Evolutionary conservation across 2,888 invertebrate species (phyloP).

Genomic region (Cephus runcator): DNA sequence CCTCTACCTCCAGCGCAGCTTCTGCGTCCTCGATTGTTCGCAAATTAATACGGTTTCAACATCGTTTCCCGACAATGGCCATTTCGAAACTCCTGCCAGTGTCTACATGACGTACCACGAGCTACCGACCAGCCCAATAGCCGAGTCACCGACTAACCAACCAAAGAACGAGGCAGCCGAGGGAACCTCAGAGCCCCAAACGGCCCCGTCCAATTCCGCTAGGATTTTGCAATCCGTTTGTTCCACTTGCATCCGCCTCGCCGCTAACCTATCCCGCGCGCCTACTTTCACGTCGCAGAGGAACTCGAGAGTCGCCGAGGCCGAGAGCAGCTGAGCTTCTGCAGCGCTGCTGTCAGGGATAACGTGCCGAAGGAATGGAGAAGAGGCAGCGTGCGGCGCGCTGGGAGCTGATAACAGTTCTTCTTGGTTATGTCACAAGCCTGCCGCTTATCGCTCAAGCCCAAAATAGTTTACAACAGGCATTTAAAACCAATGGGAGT

Average conservation of each 20-base stretch:
- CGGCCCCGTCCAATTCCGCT: constrained; percentile 38
- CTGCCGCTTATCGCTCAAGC: not conserved
- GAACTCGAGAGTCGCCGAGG: constrained; percentile 20
- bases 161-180: no score
- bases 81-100: constrained; percentile 45
- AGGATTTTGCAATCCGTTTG: constrained; percentile 53
- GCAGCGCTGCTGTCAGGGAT: not conserved
- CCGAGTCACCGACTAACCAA: not conserved
- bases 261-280: constrained; percentile 27
- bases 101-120: not conserved
- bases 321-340: not conserved
- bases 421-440: not conserved
- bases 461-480: not conserved
- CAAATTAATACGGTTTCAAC: constrained; percentile 49
- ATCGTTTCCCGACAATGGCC: constrained; percentile 48
- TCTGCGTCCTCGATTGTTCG: constrained; percentile 25
- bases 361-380: not conserved
- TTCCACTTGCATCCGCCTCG: constrained; percentile 52
- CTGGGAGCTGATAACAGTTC: not conserved
- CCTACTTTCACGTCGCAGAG: constrained; percentile 49
- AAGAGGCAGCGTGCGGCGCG: not conserved
- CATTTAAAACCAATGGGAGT: not conserved
- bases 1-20: not conserved
- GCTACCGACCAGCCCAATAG: not conserved
- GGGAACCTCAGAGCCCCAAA: no score